Percentiles rank a stretch among this genome's conserved stretches.
Conservation (phyloP, 2,113 vertebrate species). For the Pterocles orientalis region DNA sequence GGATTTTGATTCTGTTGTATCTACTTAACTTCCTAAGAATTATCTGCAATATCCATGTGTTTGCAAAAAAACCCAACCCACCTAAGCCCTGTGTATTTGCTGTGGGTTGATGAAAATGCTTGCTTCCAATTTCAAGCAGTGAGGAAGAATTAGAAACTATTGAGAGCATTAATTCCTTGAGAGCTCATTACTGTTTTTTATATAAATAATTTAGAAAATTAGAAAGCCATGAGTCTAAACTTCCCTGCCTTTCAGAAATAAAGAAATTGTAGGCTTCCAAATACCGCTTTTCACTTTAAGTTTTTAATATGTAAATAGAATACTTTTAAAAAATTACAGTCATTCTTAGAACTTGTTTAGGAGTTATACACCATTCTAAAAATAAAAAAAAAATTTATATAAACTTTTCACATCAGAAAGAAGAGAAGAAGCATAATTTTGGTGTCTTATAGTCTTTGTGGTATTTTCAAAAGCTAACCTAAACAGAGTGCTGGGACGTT, state of each 20-base stretch:
- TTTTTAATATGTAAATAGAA: neutral
- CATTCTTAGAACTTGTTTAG: neutral
- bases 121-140: neutral
- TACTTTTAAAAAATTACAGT: neutral
- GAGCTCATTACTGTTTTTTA: neutral
- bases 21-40: neutral
- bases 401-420: neutral
- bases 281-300: neutral
- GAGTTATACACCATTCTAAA: neutral
- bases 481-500: neutral
- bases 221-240: neutral
- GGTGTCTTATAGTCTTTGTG: neutral
- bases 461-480: conserved; percentile 8
- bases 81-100: neutral
- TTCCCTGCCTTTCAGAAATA: neutral
- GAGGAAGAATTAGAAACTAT: neutral
- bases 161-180: neutral
- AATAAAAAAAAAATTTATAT: neutral
- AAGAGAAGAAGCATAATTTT: neutral
- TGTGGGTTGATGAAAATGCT: neutral
- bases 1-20: neutral
- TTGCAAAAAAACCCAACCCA: neutral
- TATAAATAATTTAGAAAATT: neutral
- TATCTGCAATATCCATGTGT: neutral
- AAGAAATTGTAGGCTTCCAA: neutral